A percentile compares a stretch with the other conserved stretches of the same genome.
Evolutionary conservation across 2,888 invertebrate species (phyloP).

Genomic region (Stenodera caucasica): DNA sequence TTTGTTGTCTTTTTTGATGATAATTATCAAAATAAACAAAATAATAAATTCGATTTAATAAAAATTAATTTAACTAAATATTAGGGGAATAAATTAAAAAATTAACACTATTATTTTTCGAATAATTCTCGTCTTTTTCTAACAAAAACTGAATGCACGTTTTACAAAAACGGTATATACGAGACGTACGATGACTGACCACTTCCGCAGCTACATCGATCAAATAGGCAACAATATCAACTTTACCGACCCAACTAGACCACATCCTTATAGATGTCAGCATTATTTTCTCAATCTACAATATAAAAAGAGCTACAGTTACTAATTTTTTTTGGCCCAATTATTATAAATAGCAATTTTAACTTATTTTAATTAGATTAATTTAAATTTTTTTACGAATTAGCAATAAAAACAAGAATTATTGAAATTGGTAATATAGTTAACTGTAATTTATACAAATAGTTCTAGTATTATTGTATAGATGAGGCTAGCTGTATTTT

Average conservation of each 20-base stretch:
- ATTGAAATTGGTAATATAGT: too few relatives aligned
- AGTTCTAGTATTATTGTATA: too few relatives aligned
- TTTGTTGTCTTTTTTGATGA: constrained; percentile 24
- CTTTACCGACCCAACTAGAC: neutral
- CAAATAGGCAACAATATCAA: constrained; percentile 14
- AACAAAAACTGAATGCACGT: constrained; percentile 22
- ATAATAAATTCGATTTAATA: constrained; percentile 8
- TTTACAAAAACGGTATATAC: constrained; percentile 39
- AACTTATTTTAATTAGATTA: too few relatives aligned
- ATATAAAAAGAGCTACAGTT: too few relatives aligned
- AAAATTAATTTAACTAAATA: constrained; percentile 32
- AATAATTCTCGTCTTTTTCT: constrained; percentile 33
- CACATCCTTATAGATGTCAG: neutral
- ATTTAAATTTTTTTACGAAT: too few relatives aligned
- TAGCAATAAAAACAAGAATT: too few relatives aligned
- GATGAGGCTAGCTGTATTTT: too few relatives aligned
- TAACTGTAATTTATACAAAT: too few relatives aligned
- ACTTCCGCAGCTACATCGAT: constrained; percentile 50
- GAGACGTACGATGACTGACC: constrained; percentile 55
- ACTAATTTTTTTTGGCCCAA: too few relatives aligned
- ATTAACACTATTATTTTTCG: too few relatives aligned
- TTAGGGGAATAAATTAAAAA: constrained; percentile 39
- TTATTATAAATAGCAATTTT: too few relatives aligned
- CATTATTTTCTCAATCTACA: neutral
- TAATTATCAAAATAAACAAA: constrained; percentile 13